Conservation (phyloP, 2,113 vertebrate species). For the Cairina moschata region DNA sequence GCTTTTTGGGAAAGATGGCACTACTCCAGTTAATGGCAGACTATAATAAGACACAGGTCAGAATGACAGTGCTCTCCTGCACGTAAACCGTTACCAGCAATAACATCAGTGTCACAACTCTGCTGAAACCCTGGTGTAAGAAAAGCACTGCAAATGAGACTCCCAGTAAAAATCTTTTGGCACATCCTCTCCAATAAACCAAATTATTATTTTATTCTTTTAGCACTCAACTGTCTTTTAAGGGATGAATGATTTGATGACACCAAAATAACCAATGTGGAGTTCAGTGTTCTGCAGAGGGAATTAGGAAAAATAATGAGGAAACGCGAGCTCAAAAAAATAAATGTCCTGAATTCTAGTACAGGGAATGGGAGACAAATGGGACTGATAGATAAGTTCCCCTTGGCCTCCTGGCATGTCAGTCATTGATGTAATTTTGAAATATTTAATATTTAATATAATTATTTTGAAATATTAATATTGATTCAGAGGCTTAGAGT, state of each 20-base stretch:
- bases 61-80: slow-evolving; percentile 48
- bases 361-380: not conserved
- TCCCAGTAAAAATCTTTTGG: slow-evolving; percentile 54
- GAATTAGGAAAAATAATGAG: slow-evolving; percentile 12
- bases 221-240: slow-evolving; percentile 55
- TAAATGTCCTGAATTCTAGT: not conserved
- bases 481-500: slow-evolving; percentile 39
- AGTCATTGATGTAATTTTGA: not conserved
- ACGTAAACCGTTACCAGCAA: slow-evolving; percentile 56
- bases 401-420: not conserved
- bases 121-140: slow-evolving; percentile 74
- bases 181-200: slow-evolving; percentile 65
- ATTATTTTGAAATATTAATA: slow-evolving; percentile 51
- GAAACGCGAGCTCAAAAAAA: not conserved
- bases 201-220: slow-evolving; percentile 74
- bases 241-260: slow-evolving; percentile 72
- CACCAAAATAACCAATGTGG: slow-evolving; percentile 66
- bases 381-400: not conserved
- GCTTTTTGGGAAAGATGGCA: not conserved
- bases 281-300: not conserved
- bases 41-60: not conserved
- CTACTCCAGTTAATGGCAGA: not conserved
- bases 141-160: slow-evolving; percentile 57
- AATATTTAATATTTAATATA: too few species aligned
- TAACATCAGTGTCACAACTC: slow-evolving; percentile 65